Evolutionary conservation across 2,797 vertebrate species (phyloP).

Genomic region (Parotocinclus haroldoi): DNA sequence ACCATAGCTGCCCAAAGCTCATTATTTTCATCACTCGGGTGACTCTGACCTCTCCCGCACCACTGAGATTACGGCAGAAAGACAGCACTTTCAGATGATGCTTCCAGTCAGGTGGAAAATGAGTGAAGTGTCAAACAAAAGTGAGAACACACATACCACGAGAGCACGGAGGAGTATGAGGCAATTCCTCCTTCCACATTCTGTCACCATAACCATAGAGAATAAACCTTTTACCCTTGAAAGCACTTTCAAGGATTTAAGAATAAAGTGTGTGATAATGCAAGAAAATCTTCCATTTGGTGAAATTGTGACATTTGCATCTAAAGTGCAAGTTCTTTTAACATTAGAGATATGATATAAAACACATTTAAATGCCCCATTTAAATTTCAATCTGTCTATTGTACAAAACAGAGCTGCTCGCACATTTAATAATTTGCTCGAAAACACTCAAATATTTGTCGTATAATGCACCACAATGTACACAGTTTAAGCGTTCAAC

Average conservation of each 20-base stretch:
- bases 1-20: constrained; percentile 6
- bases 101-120: constrained; percentile 36
- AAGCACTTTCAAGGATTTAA: not conserved
- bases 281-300: not conserved
- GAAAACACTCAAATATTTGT: too few species aligned
- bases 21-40: constrained; percentile 9
- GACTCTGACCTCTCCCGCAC: constrained; percentile 23
- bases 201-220: not conserved
- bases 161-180: constrained; percentile 7
- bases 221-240: not conserved
- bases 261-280: too few species aligned
- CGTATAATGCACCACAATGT: too few species aligned
- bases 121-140: constrained; percentile 30
- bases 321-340: not conserved
- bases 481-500: too few species aligned
- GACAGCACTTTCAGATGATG: constrained; percentile 33
- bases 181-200: constrained; percentile 5
- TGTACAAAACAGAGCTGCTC: too few species aligned
- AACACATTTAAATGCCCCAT: too few species aligned
- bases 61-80: constrained; percentile 19
- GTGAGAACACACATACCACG: constrained; percentile 3
- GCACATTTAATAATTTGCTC: too few species aligned
- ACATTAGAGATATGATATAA: too few species aligned
- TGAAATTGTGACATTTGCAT: not conserved
- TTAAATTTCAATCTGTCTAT: too few species aligned